Evolutionary conservation across 2,797 vertebrate genomes (phyloP).

Genomic region (Antennarius maculatus): DNA sequence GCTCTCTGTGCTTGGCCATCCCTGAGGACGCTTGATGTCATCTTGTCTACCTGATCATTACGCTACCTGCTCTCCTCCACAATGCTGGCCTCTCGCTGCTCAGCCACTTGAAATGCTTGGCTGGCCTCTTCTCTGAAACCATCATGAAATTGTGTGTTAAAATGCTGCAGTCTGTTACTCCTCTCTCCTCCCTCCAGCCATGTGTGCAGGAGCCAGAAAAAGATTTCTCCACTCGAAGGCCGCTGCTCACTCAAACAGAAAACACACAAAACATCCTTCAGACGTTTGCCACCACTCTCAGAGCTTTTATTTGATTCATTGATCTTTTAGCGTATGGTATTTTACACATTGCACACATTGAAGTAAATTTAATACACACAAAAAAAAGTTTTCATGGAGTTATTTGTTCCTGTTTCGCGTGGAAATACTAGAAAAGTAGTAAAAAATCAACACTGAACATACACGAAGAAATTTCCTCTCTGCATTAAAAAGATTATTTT

Average conservation of each 20-base stretch:
- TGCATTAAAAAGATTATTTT: neutral
- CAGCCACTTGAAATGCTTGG: constrained; percentile 78
- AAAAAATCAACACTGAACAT: neutral
- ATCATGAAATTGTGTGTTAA: constrained; percentile 70
- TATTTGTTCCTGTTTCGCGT: too few relatives aligned
- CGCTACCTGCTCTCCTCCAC: constrained; percentile 72
- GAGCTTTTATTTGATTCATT: constrained; percentile 31
- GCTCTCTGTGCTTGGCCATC: constrained; percentile 59
- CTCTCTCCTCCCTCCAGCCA: constrained; percentile 54
- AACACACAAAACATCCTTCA: constrained; percentile 38
- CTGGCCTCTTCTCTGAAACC: constrained; percentile 75
- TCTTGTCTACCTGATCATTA: constrained; percentile 77
- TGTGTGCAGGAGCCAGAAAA: constrained; percentile 59
- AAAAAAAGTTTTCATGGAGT: neutral
- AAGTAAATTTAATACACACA: constrained; percentile 2
- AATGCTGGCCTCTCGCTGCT: constrained; percentile 69
- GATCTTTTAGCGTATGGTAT: neutral
- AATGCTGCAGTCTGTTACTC: constrained; percentile 49
- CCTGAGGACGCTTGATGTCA: constrained; percentile 77
- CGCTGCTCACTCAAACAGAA: constrained; percentile 56
- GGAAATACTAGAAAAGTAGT: neutral
- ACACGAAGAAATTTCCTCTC: neutral
- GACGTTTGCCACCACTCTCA: constrained; percentile 9
- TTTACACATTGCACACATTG: neutral
- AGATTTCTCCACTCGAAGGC: constrained; percentile 56